These are phyloP conservation scores for Etheostoma perlongum DNA, from an alignment of 2,797 vertebrate species.

Conservation along the genomic window DNA sequence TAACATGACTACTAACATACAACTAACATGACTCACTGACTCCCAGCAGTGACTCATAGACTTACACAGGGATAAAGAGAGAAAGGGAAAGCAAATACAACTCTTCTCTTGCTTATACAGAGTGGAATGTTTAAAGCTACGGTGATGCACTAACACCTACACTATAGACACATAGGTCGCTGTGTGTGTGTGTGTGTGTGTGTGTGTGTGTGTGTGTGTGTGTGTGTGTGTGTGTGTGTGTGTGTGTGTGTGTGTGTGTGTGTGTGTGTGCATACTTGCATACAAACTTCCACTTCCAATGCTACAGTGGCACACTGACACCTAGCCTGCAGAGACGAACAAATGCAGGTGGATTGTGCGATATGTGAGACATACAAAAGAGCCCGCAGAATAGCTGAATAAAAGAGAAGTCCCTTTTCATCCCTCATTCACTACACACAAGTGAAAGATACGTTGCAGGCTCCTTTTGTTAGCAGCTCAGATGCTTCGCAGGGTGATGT, in stretches of 20 bases:
- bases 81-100: conserved; percentile 39
- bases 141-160: conserved; percentile 53
- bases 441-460: conserved; percentile 44
- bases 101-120: conserved; percentile 27
- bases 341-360: conserved; percentile 54
- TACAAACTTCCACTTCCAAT: conserved; percentile 8
- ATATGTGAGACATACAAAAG: conserved; percentile 52
- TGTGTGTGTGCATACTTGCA: conserved; percentile 4
- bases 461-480: conserved; percentile 32
- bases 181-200: conserved; percentile 16
- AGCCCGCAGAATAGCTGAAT: conserved; percentile 40
- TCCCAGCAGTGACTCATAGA: conserved; percentile 12
- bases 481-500: conserved; percentile 10
- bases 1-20: too few species aligned
- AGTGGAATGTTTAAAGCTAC: conserved; percentile 55
- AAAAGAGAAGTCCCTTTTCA: conserved; percentile 2
- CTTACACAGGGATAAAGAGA: conserved; percentile 9
- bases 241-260: conserved; percentile 29
- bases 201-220: conserved; percentile 2
- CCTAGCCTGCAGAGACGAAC: conserved; percentile 22
- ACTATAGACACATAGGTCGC: conserved; percentile 9
- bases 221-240: background rate
- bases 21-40: conserved; percentile 1
- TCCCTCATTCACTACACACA: conserved; percentile 32
- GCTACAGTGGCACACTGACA: conserved; percentile 36